A percentile compares a stretch with the other conserved stretches of the same genome.
phyloP scores from a whole-genome alignment of 2,113 vertebrate species.

The Polyodon spathula region DNA sequence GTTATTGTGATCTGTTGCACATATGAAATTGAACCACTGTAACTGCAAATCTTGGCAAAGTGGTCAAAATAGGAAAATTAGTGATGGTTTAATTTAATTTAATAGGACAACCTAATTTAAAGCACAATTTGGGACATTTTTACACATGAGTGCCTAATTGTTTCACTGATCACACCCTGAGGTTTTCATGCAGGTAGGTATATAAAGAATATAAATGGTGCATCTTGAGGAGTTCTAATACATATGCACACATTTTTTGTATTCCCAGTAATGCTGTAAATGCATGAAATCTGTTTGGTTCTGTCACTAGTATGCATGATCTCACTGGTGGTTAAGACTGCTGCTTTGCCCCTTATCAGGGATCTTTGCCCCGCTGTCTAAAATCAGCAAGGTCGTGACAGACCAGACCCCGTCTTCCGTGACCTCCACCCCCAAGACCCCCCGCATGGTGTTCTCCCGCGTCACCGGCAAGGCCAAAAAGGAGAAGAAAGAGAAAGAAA shows the following conservation, averaged over 20 bases:
- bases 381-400: conserved; percentile 62
- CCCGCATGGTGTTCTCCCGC: conserved; percentile 75
- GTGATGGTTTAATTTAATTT: too few species aligned
- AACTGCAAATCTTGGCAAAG: too few species aligned
- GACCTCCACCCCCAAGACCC: conserved; percentile 75
- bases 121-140: too few species aligned
- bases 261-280: too few species aligned
- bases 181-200: too few species aligned
- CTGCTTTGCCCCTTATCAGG: conserved; percentile 43
- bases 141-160: too few species aligned
- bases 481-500: conserved; percentile 72
- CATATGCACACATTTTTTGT: too few species aligned
- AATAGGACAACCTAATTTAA: neutral
- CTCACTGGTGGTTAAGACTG: neutral
- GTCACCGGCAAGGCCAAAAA: conserved; percentile 72
- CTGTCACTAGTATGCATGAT: neutral
- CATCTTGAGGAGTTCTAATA: too few species aligned
- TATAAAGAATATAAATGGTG: too few species aligned
- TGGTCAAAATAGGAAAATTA: too few species aligned
- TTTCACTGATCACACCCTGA: too few species aligned
- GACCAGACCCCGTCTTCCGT: conserved; percentile 68
- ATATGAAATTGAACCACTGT: too few species aligned
- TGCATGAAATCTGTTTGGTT: neutral
- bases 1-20: neutral
- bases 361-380: conserved; percentile 78